These are phyloP conservation scores for Aspidiotus destructor DNA, from an alignment of 2,888 invertebrate genomes.

Conservation along the genomic window DNA sequence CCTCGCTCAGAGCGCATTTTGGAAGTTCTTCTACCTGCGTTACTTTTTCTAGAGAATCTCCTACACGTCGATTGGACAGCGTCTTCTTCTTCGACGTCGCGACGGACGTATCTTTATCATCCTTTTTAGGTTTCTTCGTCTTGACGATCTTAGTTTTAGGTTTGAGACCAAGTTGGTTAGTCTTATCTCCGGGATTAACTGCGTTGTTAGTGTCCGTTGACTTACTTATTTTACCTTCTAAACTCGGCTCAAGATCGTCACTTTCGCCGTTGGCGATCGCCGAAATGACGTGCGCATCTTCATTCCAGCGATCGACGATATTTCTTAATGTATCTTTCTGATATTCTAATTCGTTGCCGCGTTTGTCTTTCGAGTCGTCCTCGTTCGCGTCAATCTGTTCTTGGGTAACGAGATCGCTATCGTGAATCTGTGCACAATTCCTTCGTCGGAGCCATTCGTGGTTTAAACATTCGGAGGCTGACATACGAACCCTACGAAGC, in stretches of 20 bases:
- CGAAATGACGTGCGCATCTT: conserved; percentile 8
- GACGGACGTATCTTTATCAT: too few relatives aligned
- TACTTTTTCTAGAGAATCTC: too few relatives aligned
- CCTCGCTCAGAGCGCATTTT: too few relatives aligned
- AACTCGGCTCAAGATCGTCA: background rate
- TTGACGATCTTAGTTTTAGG: too few relatives aligned
- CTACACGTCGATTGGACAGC: too few relatives aligned
- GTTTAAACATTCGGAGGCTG: conserved; percentile 74
- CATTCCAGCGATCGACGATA: conserved; percentile 36
- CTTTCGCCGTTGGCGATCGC: background rate
- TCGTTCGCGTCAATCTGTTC: background rate
- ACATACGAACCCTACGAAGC: conserved; percentile 60
- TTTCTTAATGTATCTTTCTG: conserved; percentile 37
- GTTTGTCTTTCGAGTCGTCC: too few relatives aligned
- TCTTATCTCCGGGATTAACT: too few relatives aligned
- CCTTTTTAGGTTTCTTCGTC: too few relatives aligned
- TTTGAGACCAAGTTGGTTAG: too few relatives aligned
- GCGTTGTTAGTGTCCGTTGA: background rate
- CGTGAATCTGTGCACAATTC: conserved; percentile 42
- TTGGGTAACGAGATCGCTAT: background rate
- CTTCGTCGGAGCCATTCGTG: conserved; percentile 70
- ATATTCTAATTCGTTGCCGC: conserved; percentile 33
- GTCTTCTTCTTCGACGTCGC: too few relatives aligned
- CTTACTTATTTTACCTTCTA: conserved; percentile 14
- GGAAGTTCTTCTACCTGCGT: too few relatives aligned